These are phyloP conservation scores for Arrhopalites spinosus DNA, from an alignment of 2,888 invertebrate species.

Conservation along the genomic window DNA sequence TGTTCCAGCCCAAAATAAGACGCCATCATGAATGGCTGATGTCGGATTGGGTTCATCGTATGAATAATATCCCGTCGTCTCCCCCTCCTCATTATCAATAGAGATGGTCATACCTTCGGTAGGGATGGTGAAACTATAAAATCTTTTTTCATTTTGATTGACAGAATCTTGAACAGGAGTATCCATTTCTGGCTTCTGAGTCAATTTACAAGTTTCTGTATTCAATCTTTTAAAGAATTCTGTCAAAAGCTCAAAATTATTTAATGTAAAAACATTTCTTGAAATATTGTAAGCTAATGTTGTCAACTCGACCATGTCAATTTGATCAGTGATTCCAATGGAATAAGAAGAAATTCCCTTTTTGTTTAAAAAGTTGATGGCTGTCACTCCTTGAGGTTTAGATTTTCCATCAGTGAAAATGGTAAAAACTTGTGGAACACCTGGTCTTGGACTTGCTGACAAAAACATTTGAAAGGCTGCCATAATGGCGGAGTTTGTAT, in stretches of 20 bases:
- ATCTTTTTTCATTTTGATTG: background rate
- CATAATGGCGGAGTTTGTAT: conserved; percentile 18
- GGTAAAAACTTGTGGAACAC: conserved; percentile 27
- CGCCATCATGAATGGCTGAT: conserved; percentile 17
- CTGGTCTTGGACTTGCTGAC: background rate
- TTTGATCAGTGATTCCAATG: conserved; percentile 16
- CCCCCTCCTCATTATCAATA: background rate
- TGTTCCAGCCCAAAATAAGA: background rate
- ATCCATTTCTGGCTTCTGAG: conserved; percentile 1
- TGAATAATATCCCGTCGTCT: conserved; percentile 12
- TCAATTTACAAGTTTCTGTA: background rate
- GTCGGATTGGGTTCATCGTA: conserved; percentile 4
- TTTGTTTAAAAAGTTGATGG: background rate
- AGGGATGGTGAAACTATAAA: background rate
- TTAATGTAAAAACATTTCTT: background rate
- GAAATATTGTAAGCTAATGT: background rate
- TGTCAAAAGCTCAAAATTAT: conserved; percentile 4
- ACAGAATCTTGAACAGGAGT: background rate
- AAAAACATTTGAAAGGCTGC: conserved; percentile 4
- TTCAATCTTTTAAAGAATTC: conserved; percentile 25
- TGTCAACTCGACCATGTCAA: background rate
- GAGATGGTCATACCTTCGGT: background rate
- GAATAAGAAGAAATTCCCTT: conserved; percentile 3
- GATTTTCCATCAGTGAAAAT: conserved; percentile 27
- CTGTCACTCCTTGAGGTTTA: conserved; percentile 12